phyloP scores from a whole-genome alignment of 2,888 invertebrate species.

The Drosophila meridionalis region DNA sequence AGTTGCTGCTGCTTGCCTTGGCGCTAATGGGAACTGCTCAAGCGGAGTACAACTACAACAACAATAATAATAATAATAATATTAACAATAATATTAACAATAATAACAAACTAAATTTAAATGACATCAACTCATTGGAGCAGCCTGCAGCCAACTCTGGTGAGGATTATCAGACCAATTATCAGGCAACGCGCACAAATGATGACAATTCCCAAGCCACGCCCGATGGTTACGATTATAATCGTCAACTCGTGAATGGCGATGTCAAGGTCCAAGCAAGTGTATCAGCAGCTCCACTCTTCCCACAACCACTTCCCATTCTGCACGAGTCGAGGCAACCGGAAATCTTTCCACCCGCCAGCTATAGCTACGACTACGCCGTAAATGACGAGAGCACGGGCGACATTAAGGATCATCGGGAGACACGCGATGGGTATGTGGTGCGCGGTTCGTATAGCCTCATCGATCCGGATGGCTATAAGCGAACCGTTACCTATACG shows the following conservation, averaged over 20 bases:
- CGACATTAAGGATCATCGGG: constrained; percentile 86
- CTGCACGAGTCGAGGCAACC: constrained; percentile 39
- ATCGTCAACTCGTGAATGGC: neutral
- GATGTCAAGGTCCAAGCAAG: constrained; percentile 41
- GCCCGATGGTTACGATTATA: constrained; percentile 66
- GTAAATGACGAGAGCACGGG: constrained; percentile 86
- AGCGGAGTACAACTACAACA: constrained; percentile 54
- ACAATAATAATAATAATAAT: constrained; percentile 21
- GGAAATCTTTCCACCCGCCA: constrained; percentile 73
- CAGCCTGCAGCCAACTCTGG: constrained; percentile 36
- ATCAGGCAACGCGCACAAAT: constrained; percentile 49
- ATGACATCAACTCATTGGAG: constrained; percentile 56
- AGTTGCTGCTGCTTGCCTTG: constrained; percentile 57
- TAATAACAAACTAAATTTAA: constrained; percentile 36
- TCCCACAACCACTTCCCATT: constrained; percentile 36
- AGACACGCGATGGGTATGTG: constrained; percentile 85
- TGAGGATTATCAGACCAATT: constrained; percentile 64
- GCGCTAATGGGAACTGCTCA: constrained; percentile 33
- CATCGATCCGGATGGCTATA: constrained; percentile 86
- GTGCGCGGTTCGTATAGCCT: constrained; percentile 86
- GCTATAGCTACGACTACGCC: constrained; percentile 84
- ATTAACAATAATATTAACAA: constrained; percentile 19
- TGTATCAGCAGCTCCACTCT: constrained; percentile 21
- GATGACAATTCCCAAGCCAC: constrained; percentile 65
- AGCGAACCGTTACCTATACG: constrained; percentile 86